These are phyloP conservation scores for Caenorhabditis sp. DNA, from an alignment of 2,888 invertebrate species.

Conservation along the genomic window DNA sequence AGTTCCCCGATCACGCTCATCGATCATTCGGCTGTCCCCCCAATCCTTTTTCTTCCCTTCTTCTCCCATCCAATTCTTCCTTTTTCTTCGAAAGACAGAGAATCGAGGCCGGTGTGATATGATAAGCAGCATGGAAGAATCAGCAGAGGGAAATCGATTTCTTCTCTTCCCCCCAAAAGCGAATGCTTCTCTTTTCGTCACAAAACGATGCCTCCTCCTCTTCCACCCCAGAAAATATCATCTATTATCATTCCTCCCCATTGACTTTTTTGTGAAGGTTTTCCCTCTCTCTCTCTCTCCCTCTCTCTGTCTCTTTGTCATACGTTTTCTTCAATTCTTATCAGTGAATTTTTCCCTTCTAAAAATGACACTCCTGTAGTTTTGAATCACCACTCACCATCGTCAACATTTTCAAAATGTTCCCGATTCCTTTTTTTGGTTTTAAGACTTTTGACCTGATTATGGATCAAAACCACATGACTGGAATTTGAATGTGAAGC, in stretches of 20 bases:
- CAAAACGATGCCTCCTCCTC: background rate
- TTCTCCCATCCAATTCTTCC: background rate
- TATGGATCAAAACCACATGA: no score
- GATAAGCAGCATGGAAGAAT: conserved; percentile 54
- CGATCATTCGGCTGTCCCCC: conserved; percentile 15
- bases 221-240: background rate
- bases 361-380: background rate
- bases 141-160: conserved; percentile 33
- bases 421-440: background rate
- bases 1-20: conserved; percentile 20
- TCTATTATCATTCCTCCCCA: background rate
- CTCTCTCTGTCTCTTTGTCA: background rate
- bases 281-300: background rate
- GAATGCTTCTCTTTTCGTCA: conserved; percentile 11
- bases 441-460: no score
- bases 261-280: background rate
- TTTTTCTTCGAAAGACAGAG: background rate
- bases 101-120: conserved; percentile 63
- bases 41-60: conserved; percentile 24
- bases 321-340: background rate
- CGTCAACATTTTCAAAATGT: conserved; percentile 11
- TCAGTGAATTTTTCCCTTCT: background rate
- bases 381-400: background rate
- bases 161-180: conserved; percentile 7
- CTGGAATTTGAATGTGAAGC: no score